These are phyloP conservation scores for Metopia argyrocephala DNA, from an alignment of 2,888 invertebrate genomes.

Conservation along the genomic window DNA sequence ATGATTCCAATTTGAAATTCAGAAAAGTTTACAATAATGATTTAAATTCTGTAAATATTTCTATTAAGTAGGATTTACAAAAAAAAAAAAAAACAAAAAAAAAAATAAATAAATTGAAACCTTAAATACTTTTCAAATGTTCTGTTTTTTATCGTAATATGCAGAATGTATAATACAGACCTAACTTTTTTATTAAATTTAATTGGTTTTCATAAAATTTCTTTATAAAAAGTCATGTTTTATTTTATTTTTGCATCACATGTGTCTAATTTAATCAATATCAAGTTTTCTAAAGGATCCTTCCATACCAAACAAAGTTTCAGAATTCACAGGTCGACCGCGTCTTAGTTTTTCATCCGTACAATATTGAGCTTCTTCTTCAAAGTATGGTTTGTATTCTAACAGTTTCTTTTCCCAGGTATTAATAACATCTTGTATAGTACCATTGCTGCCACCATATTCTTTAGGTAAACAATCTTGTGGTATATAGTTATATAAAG, in stretches of 20 bases:
- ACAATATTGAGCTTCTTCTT: conserved; percentile 74
- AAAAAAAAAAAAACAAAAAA: no score
- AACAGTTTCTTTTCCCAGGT: conserved; percentile 75
- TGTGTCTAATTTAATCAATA: conserved; percentile 71
- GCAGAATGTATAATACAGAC: no score
- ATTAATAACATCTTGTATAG: conserved; percentile 76
- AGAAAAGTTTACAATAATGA: no score
- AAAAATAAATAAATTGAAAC: no score
- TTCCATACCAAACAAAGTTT: conserved; percentile 75
- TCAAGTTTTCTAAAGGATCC: conserved; percentile 77
- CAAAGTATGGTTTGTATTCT: conserved; percentile 74
- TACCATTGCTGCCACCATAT: conserved; percentile 83
- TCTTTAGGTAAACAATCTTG: conserved; percentile 82
- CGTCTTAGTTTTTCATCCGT: conserved; percentile 75
- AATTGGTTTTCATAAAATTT: not conserved
- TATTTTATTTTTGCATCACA: not conserved
- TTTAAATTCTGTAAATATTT: no score
- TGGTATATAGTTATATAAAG: conserved; percentile 82
- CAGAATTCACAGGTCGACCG: conserved; percentile 72
- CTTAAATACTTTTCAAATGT: no score
- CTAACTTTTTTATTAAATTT: no score
- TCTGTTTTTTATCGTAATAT: no score
- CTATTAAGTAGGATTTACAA: no score
- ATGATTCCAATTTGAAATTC: no score
- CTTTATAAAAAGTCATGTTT: not conserved